Evolutionary conservation across 2,113 vertebrate species (phyloP), one percentile per base, ranked within the genome.

Genomic region (Nannobrachium achirus): DNA sequence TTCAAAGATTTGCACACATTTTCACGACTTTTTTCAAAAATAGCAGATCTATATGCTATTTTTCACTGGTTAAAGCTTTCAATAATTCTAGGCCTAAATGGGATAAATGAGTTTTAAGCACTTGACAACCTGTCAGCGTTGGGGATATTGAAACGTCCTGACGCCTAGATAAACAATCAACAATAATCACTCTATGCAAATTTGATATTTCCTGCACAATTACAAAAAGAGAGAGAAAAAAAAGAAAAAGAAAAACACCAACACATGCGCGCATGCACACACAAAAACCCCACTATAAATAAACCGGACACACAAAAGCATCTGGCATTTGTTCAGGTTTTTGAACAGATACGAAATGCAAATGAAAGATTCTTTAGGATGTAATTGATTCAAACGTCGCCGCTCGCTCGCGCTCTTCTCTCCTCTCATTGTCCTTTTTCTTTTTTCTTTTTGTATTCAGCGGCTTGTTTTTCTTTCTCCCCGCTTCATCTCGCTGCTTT

Each of bases 191-290:
- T 94, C 94, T 97, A 98, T 98, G 95, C 95, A 97, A 98, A 98
- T 98, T 96, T 97, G 95, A 95, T 98, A 97, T 99, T 99, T 97
- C 95, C 95, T 94, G 92, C 95, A 98, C 95, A 97, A 98, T 98
- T 98, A 97, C 93, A 9, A 58, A 49, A 49, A 20, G 6, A 45
- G n/a, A n/a, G n/a, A n/a, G n/a, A n/a, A n/a, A n/a, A n/a, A n/a
- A n/a, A n/a, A n/a, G n/a, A n/a, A n/a, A n/a, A n/a, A n/a, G n/a
- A n/a, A n/a, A n/a, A n/a, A n/a, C n/a, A n/a, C n/a, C n/a, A 18
- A 39, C 0, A 71, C 66, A 78, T 70, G 2, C 25, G 25, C 1
- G 25, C 25, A n/a, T n/a, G n/a, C 25, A 5, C 25, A 33, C 25
- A 33, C 25, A 33, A 33, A 33, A 65, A 72, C 69, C 52, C 48